These are phyloP conservation scores for Hippasteria phrygiana DNA, from an alignment of 53 echinoderm and acorn worm species.

Conservation along the genomic window DNA sequence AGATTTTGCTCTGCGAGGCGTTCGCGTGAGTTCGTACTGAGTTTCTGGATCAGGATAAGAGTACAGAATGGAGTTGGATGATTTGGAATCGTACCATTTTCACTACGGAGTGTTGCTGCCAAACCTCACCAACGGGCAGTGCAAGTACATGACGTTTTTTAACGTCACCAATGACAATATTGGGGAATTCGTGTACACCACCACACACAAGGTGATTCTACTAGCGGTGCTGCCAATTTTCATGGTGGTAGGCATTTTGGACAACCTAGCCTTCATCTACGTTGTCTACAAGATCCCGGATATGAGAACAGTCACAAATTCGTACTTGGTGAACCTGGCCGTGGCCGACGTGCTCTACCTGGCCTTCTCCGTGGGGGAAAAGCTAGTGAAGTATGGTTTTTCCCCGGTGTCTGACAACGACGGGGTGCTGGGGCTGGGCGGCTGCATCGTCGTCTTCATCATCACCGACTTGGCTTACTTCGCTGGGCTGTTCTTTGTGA, in stretches of 20 bases:
- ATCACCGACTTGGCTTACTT: conserved; percentile 74
- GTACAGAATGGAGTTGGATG: neutral
- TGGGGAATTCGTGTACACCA: conserved; percentile 59
- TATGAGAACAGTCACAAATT: conserved; percentile 79
- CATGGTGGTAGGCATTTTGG: conserved; percentile 69
- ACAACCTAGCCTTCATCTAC: conserved; percentile 81
- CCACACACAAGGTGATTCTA: conserved; percentile 60
- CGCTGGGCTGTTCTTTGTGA: conserved; percentile 76
- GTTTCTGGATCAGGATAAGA: neutral
- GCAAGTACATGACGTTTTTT: neutral
- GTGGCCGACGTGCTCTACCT: conserved; percentile 79
- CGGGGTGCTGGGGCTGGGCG: conserved; percentile 60
- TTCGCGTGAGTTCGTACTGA: neutral
- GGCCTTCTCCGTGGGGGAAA: conserved; percentile 76
- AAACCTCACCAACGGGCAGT: conserved; percentile 43
- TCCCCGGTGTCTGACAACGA: conserved; percentile 67
- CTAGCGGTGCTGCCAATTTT: conserved; percentile 66
- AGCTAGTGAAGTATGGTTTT: conserved; percentile 64
- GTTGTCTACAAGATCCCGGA: conserved; percentile 76
- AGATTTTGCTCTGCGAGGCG: neutral
- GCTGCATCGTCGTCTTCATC: conserved; percentile 68
- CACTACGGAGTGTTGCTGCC: conserved; percentile 53
- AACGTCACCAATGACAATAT: conserved; percentile 19
- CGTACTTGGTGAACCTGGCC: conserved; percentile 74
- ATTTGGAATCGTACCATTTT: conserved; percentile 14